Conservation (phyloP, 1,140 invertebrate genomes). For the Batillaria attramentaria region DNA sequence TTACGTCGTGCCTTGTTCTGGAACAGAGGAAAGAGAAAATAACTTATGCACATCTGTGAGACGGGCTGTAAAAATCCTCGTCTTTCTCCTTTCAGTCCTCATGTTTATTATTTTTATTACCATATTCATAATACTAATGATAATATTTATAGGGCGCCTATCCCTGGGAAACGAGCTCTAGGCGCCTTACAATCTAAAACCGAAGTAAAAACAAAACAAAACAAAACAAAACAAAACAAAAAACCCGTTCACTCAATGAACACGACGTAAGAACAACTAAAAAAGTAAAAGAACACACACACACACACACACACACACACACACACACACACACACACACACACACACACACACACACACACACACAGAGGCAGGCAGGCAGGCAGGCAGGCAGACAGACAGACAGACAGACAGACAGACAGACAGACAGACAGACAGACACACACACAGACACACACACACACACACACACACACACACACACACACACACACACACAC, state of each 20-base stretch:
- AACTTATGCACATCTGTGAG: no score
- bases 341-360: constrained; percentile 5
- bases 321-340: not conserved
- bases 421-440: not conserved
- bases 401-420: no score
- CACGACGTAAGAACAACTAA: not conserved
- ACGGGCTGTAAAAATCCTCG: no score
- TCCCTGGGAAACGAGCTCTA: no score
- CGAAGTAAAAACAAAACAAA: not conserved
- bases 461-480: not conserved
- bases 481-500: not conserved
- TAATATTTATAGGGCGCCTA: not conserved
- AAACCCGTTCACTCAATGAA: not conserved
- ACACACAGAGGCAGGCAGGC: not conserved
- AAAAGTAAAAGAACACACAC: not conserved
- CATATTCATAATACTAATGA: not conserved
- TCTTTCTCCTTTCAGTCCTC: no score
- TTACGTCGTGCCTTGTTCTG: no score
- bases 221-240: not conserved
- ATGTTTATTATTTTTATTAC: no score
- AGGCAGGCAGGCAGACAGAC: no score
- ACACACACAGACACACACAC: not conserved
- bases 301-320: not conserved
- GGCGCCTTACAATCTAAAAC: no score
- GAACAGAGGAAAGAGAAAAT: no score